A percentile compares a stretch with the other conserved stretches of the same genome.
Evolutionary conservation across 2,888 invertebrate species (phyloP).

Genomic region (Euzophera pinguis): DNA sequence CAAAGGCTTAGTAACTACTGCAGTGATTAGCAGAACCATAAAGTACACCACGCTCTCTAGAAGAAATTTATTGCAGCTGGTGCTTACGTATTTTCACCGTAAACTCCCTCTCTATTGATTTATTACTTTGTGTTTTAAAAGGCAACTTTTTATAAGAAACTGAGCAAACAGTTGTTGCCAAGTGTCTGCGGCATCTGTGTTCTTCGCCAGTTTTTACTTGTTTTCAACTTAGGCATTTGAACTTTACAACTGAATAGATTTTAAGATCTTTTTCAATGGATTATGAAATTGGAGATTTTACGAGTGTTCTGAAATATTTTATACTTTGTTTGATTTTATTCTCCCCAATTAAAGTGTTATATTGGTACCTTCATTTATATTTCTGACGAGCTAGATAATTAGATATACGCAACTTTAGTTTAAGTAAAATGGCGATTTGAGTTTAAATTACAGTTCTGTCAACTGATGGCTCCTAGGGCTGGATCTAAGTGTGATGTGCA

Average conservation of each 20-base stretch:
- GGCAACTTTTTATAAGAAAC: constrained; percentile 72
- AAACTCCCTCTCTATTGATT: constrained; percentile 65
- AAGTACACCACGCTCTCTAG: constrained; percentile 3
- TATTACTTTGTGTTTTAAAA: constrained; percentile 68
- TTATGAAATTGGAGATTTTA: constrained; percentile 3
- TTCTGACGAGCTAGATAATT: too few species aligned
- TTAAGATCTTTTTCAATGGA: constrained; percentile 26
- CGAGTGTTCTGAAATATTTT: neutral
- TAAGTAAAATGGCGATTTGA: too few species aligned
- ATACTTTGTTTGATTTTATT: neutral
- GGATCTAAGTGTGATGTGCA: too few species aligned
- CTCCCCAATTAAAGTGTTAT: too few species aligned
- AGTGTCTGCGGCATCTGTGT: constrained; percentile 75
- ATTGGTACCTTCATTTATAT: too few species aligned
- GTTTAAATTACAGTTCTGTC: too few species aligned
- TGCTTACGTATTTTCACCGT: constrained; percentile 4
- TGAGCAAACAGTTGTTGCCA: constrained; percentile 69
- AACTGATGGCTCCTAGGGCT: too few species aligned
- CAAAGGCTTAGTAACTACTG: neutral
- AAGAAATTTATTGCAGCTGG: constrained; percentile 12
- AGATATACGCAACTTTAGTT: too few species aligned
- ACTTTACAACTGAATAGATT: constrained; percentile 51
- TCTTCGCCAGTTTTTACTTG: constrained; percentile 66
- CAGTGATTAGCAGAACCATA: constrained; percentile 12
- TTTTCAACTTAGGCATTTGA: constrained; percentile 68